Conservation (phyloP, 35 echinoderm and acorn worm species). For the Apostichopus californicus region DNA sequence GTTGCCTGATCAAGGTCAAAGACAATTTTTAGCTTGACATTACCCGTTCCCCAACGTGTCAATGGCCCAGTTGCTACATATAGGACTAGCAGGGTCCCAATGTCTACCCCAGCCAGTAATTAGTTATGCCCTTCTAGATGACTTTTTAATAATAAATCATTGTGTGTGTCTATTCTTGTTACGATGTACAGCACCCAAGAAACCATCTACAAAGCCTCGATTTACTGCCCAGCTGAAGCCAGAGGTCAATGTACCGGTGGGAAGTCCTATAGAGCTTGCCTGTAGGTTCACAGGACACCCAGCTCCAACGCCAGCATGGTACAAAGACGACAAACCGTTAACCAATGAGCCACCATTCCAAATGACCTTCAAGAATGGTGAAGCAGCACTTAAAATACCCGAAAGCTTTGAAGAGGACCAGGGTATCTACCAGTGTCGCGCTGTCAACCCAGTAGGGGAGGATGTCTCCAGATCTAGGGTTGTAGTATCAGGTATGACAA, state of each 20-base stretch:
- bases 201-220: constrained; percentile 47
- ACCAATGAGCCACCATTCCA: constrained; percentile 56
- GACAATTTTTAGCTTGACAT: no score
- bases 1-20: no score
- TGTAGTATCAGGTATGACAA: constrained; percentile 42
- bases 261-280: constrained; percentile 56
- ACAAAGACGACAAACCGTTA: constrained; percentile 79
- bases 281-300: constrained; percentile 82
- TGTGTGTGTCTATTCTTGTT: no score
- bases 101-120: no score
- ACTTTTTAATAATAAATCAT: no score
- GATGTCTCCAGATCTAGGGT: constrained; percentile 68
- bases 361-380: constrained; percentile 37
- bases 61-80: no score
- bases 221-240: constrained; percentile 60
- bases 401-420: constrained; percentile 97
- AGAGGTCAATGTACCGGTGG: constrained; percentile 53
- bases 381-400: constrained; percentile 66
- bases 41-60: no score
- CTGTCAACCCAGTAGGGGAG: constrained; percentile 70
- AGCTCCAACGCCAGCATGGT: constrained; percentile 80
- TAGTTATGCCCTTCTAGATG: no score
- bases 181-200: constrained; percentile 1
- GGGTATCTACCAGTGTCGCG: constrained; percentile 80
- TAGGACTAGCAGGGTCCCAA: no score